Conservation (phyloP, 2,797 vertebrate genomes). For the Cirrhinus mrigala region DNA sequence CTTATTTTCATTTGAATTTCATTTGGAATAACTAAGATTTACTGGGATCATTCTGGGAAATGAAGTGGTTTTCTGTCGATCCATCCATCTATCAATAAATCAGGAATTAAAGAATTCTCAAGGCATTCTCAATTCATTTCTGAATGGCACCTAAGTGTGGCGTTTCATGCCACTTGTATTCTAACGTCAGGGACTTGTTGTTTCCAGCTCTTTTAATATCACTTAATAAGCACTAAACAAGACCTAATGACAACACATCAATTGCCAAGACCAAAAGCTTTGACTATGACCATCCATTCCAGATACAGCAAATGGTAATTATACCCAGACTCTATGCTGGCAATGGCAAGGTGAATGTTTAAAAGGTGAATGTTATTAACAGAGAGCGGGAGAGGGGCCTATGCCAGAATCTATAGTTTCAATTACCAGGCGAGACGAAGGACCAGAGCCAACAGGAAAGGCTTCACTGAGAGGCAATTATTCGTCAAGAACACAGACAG, state of each 20-base stretch:
- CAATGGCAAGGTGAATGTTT: conserved; percentile 53
- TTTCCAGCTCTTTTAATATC: not conserved
- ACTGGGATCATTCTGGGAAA: not conserved
- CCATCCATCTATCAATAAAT: not conserved
- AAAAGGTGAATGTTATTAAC: conserved; percentile 53
- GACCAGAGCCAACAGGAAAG: conserved; percentile 47
- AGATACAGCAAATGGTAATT: conserved; percentile 51
- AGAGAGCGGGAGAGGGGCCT: conserved; percentile 30
- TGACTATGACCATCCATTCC: conserved; percentile 18
- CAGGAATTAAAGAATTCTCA: too few species aligned
- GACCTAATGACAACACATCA: conserved; percentile 21
- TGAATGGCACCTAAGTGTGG: too few species aligned
- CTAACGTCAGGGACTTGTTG: not conserved
- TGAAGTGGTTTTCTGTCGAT: not conserved
- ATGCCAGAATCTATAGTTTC: conserved; percentile 66
- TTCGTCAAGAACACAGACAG: conserved; percentile 47
- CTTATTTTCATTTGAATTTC: not conserved
- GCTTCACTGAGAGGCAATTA: conserved; percentile 56
- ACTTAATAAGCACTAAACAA: conserved; percentile 34
- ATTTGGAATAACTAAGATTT: not conserved
- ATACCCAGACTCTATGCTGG: conserved; percentile 29
- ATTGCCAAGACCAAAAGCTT: conserved; percentile 32
- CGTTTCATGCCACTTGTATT: not conserved
- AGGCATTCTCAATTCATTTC: too few species aligned
- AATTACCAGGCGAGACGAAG: conserved; percentile 52